Evolutionary conservation across 2,888 invertebrate species (phyloP), one percentile per base, ranked within the genome.

Genomic region (Mesodorylaimus sp.): DNA sequence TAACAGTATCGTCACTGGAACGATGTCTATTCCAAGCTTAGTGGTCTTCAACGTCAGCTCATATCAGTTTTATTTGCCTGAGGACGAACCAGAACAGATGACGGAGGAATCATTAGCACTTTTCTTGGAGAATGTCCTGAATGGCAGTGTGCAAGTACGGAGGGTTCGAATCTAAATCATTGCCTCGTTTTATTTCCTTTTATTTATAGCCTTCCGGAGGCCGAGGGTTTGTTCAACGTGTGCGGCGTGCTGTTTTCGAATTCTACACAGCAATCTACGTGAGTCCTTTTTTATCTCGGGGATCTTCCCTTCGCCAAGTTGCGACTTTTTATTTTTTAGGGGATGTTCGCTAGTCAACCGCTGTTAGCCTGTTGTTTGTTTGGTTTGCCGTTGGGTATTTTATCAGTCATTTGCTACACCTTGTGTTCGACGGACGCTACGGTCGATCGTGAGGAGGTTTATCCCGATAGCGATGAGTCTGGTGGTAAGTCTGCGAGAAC

Each of bases 381-480:
- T 68, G 91, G 93, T 1, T 74, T 95, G 52, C 95, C 95, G 0
- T 73, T 87, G 41, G 85, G 87, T 32, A 91, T 97, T 66, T 75
- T 97, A 23, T 81, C 84, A 24, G 77, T 95, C 23, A 91, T 97
- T 60, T 79, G 87, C 65, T 95, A 95, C 68, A 87, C 89, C 1
- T 80, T 91, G 54, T 95, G 88, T 70, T 95, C 93, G 66, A 82
- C 87, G 48, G 93, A 95, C 67, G 86, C 93, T 61, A 55, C 60
- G 13, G 61, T 63, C 3, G 64, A 64, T 36, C 53, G 62, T 10
- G 60, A 64, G 23, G 63, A 65, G 44, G 56, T 63, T 48, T 63
- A 61, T 48, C 58, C 59, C 16, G 62, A 60, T 3, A 56, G 57
- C n/a, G 58, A 58, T 32, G 61, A 61, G n/a, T n/a, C n/a, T n/a